Percentiles rank a stretch among this genome's conserved stretches.
These are phyloP conservation scores for Crenuchus spilurus DNA, from an alignment of 2,797 vertebrate genomes.

Conservation along the genomic window DNA sequence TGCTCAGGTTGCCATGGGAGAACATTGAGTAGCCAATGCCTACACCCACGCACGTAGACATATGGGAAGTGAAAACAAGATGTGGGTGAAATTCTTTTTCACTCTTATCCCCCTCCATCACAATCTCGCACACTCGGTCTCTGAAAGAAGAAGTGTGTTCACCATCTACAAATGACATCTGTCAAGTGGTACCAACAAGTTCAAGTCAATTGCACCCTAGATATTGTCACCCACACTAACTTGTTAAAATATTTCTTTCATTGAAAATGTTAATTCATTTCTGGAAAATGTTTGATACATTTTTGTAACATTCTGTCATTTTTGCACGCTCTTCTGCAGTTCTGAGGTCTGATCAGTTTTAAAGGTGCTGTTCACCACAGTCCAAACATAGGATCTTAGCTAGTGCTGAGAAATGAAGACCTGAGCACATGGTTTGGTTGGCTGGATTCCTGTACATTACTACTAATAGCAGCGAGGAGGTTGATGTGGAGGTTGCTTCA, in stretches of 20 bases:
- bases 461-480: constrained; percentile 47
- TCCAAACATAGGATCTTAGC: constrained; percentile 17
- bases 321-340: not conserved
- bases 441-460: constrained; percentile 12
- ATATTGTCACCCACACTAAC: not conserved
- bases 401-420: constrained; percentile 1
- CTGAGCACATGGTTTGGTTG: constrained; percentile 22
- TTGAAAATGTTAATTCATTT: too few relatives aligned
- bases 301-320: not conserved
- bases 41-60: constrained; percentile 62
- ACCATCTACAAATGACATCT: constrained; percentile 43
- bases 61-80: constrained; percentile 73
- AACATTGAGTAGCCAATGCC: constrained; percentile 86
- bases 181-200: constrained; percentile 14
- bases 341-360: not conserved
- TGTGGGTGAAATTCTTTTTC: constrained; percentile 58
- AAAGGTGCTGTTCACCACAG: not conserved
- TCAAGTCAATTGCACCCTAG: constrained; percentile 20
- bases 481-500: constrained; percentile 32
- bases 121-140: constrained; percentile 40
- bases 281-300: too few relatives aligned
- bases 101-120: constrained; percentile 50
- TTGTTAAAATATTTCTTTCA: not conserved
- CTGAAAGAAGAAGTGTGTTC: constrained; percentile 59
- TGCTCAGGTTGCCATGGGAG: constrained; percentile 79